These are phyloP conservation scores for Oscheius sp. DNA, from an alignment of 1,140 invertebrate species.

Conservation along the genomic window DNA sequence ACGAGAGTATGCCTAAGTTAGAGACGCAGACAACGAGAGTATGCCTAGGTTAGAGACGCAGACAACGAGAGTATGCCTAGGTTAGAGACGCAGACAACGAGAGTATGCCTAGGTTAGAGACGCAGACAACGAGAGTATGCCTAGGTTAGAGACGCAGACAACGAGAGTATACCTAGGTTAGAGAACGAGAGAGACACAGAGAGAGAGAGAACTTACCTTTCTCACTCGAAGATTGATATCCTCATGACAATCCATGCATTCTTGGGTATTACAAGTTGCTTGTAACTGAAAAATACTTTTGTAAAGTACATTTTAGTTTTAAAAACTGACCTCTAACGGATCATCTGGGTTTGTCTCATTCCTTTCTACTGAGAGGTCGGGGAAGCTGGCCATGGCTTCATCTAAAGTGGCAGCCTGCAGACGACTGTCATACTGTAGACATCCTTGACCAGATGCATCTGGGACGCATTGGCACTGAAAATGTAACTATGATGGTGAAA, in stretches of 20 bases:
- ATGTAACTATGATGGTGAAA: no score
- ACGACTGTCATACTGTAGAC: neutral
- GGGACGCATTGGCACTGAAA: conserved; percentile 5
- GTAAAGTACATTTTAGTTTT: no score
- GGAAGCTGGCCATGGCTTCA: neutral
- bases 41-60: no score
- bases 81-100: no score
- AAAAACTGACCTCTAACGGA: neutral
- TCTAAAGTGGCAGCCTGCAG: neutral
- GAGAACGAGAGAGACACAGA: no score
- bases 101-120: no score
- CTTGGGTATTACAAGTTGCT: conserved; percentile 5
- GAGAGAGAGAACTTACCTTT: neutral
- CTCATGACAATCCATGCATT: neutral
- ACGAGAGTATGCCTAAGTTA: no score
- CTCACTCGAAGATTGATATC: neutral
- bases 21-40: no score
- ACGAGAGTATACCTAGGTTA: no score
- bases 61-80: no score
- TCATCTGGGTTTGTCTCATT: neutral
- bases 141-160: no score
- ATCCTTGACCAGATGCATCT: neutral
- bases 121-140: no score
- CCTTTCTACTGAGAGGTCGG: neutral
- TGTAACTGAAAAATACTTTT: neutral